Evolutionary conservation across 2,888 invertebrate genomes (phyloP).

Genomic region (Listrodromus nycthemerus): DNA sequence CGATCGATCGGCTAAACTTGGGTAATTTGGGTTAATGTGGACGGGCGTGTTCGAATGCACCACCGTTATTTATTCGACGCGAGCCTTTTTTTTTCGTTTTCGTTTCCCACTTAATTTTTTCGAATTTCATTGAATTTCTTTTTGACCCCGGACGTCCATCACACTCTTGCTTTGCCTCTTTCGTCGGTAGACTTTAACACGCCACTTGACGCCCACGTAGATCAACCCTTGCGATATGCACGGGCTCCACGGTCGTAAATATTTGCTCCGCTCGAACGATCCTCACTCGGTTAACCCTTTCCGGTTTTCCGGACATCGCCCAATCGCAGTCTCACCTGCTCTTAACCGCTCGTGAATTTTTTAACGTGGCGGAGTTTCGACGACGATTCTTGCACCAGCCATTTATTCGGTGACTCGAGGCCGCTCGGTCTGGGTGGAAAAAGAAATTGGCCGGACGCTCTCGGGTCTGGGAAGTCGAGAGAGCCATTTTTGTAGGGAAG

Average conservation of each 20-base stretch:
- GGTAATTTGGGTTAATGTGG: no score
- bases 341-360: background rate
- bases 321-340: background rate
- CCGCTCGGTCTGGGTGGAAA: background rate
- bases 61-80: no score
- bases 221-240: slow-evolving; percentile 38
- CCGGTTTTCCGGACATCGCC: background rate
- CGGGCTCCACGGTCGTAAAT: background rate
- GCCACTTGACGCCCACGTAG: slow-evolving; percentile 13
- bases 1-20: slow-evolving; percentile 24
- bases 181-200: slow-evolving; percentile 7
- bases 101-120: no score
- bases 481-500: background rate
- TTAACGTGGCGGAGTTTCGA: background rate
- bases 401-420: background rate
- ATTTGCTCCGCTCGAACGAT: slow-evolving; percentile 3
- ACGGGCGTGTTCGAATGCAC: no score
- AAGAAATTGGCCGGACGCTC: background rate
- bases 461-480: background rate
- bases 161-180: no score
- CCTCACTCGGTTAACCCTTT: background rate
- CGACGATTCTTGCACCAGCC: background rate
- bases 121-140: no score
- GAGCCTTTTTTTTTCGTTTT: no score
- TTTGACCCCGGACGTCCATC: background rate